Evolutionary conservation across 2,797 vertebrate genomes (phyloP).

Genomic region (Chiroxiphia lanceolata): DNA sequence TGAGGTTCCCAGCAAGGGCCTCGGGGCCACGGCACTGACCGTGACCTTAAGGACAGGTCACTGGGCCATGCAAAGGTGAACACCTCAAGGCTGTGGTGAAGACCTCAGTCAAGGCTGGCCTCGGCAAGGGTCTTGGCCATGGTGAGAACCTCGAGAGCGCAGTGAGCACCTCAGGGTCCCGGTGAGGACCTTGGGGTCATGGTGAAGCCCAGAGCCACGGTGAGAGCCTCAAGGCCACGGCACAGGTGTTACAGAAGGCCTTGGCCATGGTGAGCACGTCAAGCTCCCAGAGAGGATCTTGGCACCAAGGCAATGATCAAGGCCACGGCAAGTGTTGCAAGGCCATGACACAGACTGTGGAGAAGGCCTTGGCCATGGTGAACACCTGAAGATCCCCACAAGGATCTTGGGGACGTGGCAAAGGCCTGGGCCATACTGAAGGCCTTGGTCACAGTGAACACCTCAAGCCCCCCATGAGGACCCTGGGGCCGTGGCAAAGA

Average conservation of each 20-base stretch:
- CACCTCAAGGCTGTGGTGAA: neutral
- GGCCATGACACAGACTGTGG: neutral
- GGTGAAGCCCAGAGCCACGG: neutral
- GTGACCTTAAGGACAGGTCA: neutral
- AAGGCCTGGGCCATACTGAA: neutral
- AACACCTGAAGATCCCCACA: neutral
- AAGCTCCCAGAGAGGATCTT: rapidly evolving
- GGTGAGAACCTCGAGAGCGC: neutral
- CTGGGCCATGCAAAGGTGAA: neutral
- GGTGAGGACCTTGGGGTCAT: rapidly evolving
- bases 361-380: neutral
- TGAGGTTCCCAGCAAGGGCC: neutral
- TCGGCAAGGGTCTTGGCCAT: neutral
- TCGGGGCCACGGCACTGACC: rapidly evolving
- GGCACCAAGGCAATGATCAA: neutral
- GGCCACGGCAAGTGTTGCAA: neutral
- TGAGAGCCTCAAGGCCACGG: neutral
- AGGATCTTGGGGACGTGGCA: too few relatives aligned
- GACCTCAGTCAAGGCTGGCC: neutral
- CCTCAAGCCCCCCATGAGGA: neutral
- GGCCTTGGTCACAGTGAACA: neutral
- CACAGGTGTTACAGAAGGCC: rapidly evolving
- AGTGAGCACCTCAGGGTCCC: neutral
- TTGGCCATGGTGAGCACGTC: neutral
- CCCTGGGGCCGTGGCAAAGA: neutral